Evolutionary conservation across 1,140 invertebrate species (phyloP).

Genomic region (Euwallacea fornicatus): DNA sequence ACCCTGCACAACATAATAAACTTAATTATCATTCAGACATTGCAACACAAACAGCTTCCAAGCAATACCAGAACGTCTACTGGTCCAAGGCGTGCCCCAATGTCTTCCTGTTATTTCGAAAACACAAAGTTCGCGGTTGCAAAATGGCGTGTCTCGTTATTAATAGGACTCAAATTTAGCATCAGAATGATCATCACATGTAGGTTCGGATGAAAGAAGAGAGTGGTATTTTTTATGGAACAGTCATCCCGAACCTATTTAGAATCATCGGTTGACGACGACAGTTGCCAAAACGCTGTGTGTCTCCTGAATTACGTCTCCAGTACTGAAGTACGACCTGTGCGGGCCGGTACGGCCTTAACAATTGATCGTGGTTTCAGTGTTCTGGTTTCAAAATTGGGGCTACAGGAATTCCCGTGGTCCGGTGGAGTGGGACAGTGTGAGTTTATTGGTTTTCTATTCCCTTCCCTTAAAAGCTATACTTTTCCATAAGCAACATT

Average conservation of each 20-base stretch:
- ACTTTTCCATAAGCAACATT: no score
- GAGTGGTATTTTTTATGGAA: conserved; percentile 23
- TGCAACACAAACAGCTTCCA: no score
- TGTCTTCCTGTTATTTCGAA: no score
- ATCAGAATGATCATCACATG: background rate
- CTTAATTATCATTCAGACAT: no score
- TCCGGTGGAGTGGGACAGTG: background rate
- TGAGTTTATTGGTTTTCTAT: background rate
- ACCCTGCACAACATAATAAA: no score
- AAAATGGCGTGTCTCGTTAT: background rate
- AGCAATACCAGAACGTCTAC: no score
- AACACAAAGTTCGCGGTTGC: background rate
- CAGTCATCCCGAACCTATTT: conserved; percentile 41
- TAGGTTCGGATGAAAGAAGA: background rate
- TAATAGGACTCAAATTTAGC: background rate
- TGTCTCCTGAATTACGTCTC: background rate
- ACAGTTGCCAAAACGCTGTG: conserved; percentile 26
- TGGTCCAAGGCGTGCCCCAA: no score
- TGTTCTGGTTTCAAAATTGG: conserved; percentile 4
- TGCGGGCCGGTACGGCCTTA: background rate
- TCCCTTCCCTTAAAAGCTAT: no score
- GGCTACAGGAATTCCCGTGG: background rate
- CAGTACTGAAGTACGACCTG: conserved; percentile 4
- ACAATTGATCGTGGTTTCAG: background rate
- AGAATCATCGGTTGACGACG: conserved; percentile 21